phyloP scores from a whole-genome alignment of 2,113 vertebrate species.

The Alligator mississippiensis region DNA sequence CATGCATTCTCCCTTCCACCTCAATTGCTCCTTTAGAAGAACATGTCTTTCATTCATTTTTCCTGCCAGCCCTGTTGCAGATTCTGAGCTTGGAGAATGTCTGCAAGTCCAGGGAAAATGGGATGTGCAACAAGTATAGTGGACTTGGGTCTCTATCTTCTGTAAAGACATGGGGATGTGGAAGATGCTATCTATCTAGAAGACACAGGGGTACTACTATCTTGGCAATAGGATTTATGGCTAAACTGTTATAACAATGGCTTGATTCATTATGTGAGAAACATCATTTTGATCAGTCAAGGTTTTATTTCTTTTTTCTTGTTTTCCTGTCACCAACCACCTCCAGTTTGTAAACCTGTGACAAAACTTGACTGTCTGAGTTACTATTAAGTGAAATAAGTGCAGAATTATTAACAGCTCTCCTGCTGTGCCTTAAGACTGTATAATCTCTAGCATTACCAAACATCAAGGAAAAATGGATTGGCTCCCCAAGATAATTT shows the following conservation, averaged over 20 bases:
- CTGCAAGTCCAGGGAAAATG: background rate
- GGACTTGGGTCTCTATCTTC: background rate
- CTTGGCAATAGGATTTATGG: accelerated
- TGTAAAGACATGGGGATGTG: background rate
- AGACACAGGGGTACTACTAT: accelerated
- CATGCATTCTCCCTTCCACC: background rate
- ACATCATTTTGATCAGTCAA: background rate
- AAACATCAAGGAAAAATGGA: background rate
- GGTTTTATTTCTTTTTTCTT: background rate
- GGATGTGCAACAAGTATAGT: background rate
- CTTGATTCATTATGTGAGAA: background rate
- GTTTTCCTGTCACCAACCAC: accelerated
- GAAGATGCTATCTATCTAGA: background rate
- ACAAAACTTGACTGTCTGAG: background rate
- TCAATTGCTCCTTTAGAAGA: background rate
- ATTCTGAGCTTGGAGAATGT: background rate
- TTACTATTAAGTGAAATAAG: background rate
- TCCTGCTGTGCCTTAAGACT: background rate
- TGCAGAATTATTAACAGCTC: accelerated
- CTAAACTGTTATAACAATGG: accelerated
- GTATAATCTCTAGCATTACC: background rate
- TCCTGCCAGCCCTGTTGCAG: background rate
- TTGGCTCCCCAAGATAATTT: background rate
- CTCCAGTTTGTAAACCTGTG: background rate
- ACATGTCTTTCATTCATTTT: background rate